Percentiles rank a stretch among this genome's conserved stretches.
Conservation (phyloP, 2,797 vertebrate genomes). For the Hippoglossus hippoglossus region DNA sequence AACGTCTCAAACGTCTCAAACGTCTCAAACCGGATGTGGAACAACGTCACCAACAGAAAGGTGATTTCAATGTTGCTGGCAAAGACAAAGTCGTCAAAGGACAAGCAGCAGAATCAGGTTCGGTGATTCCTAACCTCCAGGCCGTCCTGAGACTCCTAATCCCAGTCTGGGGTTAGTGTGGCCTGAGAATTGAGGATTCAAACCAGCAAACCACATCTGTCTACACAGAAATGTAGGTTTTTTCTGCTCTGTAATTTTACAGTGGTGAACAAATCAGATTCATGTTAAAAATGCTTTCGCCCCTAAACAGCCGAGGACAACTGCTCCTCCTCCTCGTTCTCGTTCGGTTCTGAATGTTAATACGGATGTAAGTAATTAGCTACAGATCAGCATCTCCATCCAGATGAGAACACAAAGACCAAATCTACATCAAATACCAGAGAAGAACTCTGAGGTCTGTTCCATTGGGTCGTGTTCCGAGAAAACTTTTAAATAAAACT, state of each 20-base stretch:
- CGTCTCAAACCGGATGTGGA: no score
- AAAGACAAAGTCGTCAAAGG: no score
- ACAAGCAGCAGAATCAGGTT: no score
- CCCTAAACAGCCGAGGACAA: not conserved
- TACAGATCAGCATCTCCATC: no score
- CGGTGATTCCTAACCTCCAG: not conserved
- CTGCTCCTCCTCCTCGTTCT: constrained; percentile 2
- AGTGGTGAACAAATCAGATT: constrained; percentile 23
- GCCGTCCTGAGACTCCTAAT: constrained; percentile 17
- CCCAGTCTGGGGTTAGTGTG: constrained; percentile 6
- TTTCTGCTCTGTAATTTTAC: constrained; percentile 49
- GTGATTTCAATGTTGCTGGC: not conserved
- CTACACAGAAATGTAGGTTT: constrained; percentile 31
- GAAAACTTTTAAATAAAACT: no score
- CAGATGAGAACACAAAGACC: no score
- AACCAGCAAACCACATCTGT: constrained; percentile 8
- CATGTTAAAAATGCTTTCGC: constrained; percentile 8
- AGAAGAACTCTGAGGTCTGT: no score
- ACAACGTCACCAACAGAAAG: no score
- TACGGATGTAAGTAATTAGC: not conserved
- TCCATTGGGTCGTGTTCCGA: no score
- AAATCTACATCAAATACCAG: no score
- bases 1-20: no score
- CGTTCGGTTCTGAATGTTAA: constrained; percentile 33
- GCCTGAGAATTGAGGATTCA: not conserved